These are phyloP conservation scores for Caenorhabditis imperialis DNA, from an alignment of 2,888 invertebrate genomes.

Conservation along the genomic window DNA sequence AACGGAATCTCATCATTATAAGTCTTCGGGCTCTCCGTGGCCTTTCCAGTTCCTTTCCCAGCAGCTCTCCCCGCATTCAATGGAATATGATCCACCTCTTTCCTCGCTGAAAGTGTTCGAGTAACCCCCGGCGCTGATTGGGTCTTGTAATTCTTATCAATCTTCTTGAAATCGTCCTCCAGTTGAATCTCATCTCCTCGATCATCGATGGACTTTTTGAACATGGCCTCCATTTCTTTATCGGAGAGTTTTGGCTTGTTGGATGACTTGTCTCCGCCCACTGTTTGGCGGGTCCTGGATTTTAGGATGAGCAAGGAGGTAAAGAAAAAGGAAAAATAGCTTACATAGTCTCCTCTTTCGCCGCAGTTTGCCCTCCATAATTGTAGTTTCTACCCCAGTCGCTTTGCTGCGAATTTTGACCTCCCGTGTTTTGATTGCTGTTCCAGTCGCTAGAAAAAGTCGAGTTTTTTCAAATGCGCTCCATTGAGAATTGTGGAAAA, in stretches of 20 bases:
- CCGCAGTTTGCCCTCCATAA: conserved; percentile 40
- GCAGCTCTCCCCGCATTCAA: conserved; percentile 7
- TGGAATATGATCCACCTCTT: conserved; percentile 39
- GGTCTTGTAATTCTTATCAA: conserved; percentile 52
- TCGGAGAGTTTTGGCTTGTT: conserved; percentile 32
- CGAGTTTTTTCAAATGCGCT: too few species aligned
- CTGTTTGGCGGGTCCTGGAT: conserved; percentile 35
- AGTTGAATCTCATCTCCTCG: conserved; percentile 55
- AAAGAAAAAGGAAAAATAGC: background rate
- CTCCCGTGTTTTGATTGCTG: too few species aligned
- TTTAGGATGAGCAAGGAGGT: too few species aligned
- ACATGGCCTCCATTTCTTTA: conserved; percentile 52
- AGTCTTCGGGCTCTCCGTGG: background rate
- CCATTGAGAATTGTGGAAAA: too few species aligned
- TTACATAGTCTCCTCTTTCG: conserved; percentile 30
- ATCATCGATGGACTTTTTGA: conserved; percentile 57
- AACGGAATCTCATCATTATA: background rate
- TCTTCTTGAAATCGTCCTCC: conserved; percentile 56
- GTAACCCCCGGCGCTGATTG: conserved; percentile 21
- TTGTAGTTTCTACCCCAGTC: conserved; percentile 44
- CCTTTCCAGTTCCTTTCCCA: background rate
- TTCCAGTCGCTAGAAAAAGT: background rate
- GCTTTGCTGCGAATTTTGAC: conserved; percentile 1
- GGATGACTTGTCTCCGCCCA: conserved; percentile 23
- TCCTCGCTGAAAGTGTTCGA: conserved; percentile 29